Conservation (phyloP, 2,888 invertebrate genomes). For the Coelogynopora nodosa region DNA sequence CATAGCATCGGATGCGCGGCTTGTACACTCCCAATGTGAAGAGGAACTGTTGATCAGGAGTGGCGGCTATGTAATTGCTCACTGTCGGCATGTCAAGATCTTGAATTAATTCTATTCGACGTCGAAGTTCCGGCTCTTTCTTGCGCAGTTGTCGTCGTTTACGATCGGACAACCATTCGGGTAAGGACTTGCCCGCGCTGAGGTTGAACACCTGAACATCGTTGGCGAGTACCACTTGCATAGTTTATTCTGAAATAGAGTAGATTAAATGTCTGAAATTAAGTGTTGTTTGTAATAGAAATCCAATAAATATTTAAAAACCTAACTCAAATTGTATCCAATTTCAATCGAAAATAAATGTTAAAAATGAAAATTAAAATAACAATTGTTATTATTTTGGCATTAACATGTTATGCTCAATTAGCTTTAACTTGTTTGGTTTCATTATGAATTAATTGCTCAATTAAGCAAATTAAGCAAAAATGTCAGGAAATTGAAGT, state of each 20-base stretch:
- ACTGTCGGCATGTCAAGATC: conserved; percentile 98
- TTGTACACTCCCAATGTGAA: conserved; percentile 71
- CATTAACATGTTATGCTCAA: no score
- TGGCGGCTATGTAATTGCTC: conserved; percentile 76
- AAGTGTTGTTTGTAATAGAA: no score
- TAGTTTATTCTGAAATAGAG: conserved; percentile 58
- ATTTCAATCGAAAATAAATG: no score
- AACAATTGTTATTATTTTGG: no score
- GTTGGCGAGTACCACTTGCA: conserved; percentile 89
- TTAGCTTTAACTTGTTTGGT: no score
- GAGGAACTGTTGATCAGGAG: conserved; percentile 71
- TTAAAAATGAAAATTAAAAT: no score
- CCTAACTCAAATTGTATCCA: no score
- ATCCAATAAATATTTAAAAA: no score
- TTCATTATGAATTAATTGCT: no score
- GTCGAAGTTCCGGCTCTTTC: conserved; percentile 80
- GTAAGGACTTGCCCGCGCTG: conserved; percentile 89
- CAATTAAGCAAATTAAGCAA: no score
- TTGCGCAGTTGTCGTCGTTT: conserved; percentile 71
- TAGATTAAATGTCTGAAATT: no score
- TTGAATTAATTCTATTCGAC: conserved; percentile 90
- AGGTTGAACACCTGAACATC: conserved; percentile 96
- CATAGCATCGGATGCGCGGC: conserved; percentile 89
- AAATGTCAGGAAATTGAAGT: no score
- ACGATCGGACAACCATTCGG: conserved; percentile 69